Evolutionary conservation across 2,113 vertebrate genomes (phyloP).

Genomic region (Dunckerocampus dactyliophorus): DNA sequence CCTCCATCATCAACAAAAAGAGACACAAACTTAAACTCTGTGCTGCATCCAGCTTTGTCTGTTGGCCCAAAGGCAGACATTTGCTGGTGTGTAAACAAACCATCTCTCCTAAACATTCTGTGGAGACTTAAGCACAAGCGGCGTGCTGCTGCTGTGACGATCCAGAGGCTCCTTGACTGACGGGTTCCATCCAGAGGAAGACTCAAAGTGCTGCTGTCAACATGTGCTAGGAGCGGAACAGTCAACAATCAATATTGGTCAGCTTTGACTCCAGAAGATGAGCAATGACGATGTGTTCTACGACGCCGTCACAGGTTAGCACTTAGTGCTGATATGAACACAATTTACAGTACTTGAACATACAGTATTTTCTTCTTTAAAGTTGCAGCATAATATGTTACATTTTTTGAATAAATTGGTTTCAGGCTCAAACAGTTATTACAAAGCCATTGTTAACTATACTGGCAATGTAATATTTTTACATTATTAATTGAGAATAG

Average conservation of each 20-base stretch:
- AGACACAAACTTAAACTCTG: constrained; percentile 1
- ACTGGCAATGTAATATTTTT: no score
- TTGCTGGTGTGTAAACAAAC: background rate
- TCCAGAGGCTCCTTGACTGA: constrained; percentile 10
- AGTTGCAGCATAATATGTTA: no score
- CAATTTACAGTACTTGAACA: no score
- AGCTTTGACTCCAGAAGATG: constrained; percentile 75
- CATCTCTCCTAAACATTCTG: background rate
- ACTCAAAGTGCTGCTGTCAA: constrained; percentile 28
- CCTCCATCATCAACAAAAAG: constrained; percentile 1
- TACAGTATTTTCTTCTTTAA: no score
- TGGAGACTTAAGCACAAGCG: constrained; percentile 4
- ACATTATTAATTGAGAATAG: no score
- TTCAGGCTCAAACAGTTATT: no score
- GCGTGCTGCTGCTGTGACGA: constrained; percentile 14
- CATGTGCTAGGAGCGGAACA: constrained; percentile 68
- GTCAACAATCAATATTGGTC: constrained; percentile 31
- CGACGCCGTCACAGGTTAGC: constrained; percentile 90
- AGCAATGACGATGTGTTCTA: constrained; percentile 96
- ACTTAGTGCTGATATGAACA: background rate
- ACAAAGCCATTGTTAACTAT: no score
- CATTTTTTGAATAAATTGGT: no score
- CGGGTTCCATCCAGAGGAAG: constrained; percentile 30
- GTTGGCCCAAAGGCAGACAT: constrained; percentile 19
- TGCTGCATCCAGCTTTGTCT: background rate